These are phyloP conservation scores for Acyrthosiphon pisum DNA, from an alignment of 1,140 invertebrate genomes.

Conservation along the genomic window DNA sequence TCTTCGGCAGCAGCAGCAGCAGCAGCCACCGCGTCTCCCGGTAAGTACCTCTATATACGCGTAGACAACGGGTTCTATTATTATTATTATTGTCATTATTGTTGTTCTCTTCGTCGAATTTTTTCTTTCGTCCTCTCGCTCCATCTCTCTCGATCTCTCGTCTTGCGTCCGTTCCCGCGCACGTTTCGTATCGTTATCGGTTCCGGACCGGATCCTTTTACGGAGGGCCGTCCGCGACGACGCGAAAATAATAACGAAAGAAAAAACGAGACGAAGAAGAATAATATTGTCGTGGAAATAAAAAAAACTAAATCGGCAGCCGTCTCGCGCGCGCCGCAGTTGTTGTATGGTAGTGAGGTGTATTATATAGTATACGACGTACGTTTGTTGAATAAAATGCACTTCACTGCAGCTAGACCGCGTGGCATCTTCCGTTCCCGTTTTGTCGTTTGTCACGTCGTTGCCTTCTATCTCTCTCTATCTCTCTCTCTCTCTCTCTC, in stretches of 20 bases:
- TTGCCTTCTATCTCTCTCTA: not conserved
- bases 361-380: not conserved
- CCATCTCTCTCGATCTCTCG: not conserved
- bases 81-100: conserved; percentile 4
- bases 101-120: conserved; percentile 5
- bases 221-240: not conserved
- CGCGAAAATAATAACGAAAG: conserved; percentile 50
- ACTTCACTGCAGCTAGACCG: conserved; percentile 17
- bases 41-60: not conserved
- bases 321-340: not conserved
- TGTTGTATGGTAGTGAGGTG: not conserved
- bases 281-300: not conserved
- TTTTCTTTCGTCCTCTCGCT: not conserved
- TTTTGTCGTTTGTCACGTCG: not conserved
- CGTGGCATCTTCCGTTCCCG: conserved; percentile 47
- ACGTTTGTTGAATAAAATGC: conserved; percentile 46
- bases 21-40: conserved; percentile 40
- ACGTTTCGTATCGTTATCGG: conserved; percentile 34
- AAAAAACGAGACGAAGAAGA: conserved; percentile 19
- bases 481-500: not conserved
- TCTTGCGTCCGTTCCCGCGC: not conserved
- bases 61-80: conserved; percentile 2
- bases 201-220: conserved; percentile 48
- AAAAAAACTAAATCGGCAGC: conserved; percentile 21
- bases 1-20: not conserved